phyloP scores from a whole-genome alignment of 2,797 vertebrate genomes.

The Parauchenoglanis ngamensis region DNA sequence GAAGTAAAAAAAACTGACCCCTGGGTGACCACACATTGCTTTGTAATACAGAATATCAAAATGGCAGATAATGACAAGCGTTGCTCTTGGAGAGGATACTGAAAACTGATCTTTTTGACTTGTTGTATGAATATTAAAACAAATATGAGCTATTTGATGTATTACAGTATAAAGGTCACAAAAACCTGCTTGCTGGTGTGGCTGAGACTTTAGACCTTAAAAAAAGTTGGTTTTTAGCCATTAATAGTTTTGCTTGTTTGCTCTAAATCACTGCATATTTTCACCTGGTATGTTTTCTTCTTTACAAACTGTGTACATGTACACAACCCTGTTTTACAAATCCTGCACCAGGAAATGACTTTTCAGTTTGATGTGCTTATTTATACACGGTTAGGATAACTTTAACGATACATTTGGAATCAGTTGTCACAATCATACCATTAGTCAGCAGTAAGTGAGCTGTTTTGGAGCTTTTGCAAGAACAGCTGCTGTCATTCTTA shows the following conservation, averaged over 20 bases:
- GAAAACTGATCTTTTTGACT: too few species aligned
- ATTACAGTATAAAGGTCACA: too few species aligned
- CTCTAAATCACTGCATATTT: neutral
- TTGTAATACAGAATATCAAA: too few species aligned
- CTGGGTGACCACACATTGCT: too few species aligned
- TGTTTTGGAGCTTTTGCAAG: neutral
- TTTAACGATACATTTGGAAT: neutral
- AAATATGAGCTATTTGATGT: too few species aligned
- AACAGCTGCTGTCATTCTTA: constrained; percentile 6
- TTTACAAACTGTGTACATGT: neutral
- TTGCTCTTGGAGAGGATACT: too few species aligned
- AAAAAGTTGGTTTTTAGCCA: neutral
- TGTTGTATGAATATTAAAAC: too few species aligned
- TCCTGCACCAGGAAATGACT: neutral
- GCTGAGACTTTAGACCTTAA: neutral
- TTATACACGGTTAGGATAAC: too few species aligned
- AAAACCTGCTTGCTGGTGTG: neutral
- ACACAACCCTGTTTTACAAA: neutral
- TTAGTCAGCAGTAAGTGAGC: constrained; percentile 25
- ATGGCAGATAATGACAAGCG: too few species aligned
- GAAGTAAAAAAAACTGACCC: too few species aligned
- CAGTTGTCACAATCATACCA: neutral
- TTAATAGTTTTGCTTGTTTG: neutral
- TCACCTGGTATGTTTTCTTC: neutral
- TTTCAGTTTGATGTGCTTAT: neutral